Percentiles rank a stretch among this genome's conserved stretches.
Evolutionary conservation across 1,140 invertebrate species (phyloP).

Genomic region (Drosophila fuyamai): DNA sequence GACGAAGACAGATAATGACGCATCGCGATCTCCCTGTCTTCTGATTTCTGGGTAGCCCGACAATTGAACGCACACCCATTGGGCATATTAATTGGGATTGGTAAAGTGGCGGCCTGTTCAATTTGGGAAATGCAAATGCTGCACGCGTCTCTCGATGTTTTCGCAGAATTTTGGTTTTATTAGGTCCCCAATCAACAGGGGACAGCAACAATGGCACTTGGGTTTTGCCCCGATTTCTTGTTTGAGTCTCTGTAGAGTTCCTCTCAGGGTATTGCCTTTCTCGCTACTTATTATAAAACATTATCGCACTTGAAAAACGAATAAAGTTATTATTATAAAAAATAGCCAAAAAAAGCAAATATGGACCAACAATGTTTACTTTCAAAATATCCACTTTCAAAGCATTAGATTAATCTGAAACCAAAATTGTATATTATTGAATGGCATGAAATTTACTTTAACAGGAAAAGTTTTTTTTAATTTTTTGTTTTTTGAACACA

Average conservation of each 20-base stretch:
- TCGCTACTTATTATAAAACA: slow-evolving; percentile 2
- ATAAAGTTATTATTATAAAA: no score
- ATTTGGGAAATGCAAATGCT: slow-evolving; percentile 55
- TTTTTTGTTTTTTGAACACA: no score
- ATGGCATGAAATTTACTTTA: no score
- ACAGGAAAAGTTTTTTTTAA: no score
- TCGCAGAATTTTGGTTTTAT: slow-evolving; percentile 56
- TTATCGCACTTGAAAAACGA: not conserved
- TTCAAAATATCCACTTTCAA: no score
- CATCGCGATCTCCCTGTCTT: slow-evolving; percentile 23
- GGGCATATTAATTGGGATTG: slow-evolving; percentile 68
- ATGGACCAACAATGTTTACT: no score
- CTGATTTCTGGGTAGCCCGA: slow-evolving; percentile 54
- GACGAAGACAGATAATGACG: slow-evolving; percentile 40
- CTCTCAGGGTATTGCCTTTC: not conserved
- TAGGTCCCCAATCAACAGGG: slow-evolving; percentile 1
- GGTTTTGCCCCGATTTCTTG: slow-evolving; percentile 6
- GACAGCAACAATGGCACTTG: slow-evolving; percentile 23
- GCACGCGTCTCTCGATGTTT: slow-evolving; percentile 34
- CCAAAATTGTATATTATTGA: no score
- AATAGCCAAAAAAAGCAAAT: no score
- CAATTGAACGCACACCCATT: slow-evolving; percentile 60
- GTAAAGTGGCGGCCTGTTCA: slow-evolving; percentile 13
- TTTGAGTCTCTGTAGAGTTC: not conserved
- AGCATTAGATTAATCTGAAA: no score